These are phyloP conservation scores for Pristis pectinata DNA, from an alignment of 2,797 vertebrate species.

Conservation along the genomic window DNA sequence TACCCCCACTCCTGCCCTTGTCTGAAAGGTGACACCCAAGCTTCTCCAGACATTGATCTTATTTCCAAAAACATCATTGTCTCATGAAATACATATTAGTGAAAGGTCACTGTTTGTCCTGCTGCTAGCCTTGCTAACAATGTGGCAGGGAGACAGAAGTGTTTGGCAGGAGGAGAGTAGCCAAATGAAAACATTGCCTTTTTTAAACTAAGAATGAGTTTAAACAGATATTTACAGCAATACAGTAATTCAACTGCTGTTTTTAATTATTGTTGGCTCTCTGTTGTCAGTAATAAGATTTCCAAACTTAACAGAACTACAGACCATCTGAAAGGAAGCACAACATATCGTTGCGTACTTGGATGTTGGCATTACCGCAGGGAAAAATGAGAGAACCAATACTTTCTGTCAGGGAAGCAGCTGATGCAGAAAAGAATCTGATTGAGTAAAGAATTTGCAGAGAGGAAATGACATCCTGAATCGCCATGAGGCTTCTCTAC, in stretches of 20 bases:
- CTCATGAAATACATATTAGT: not conserved
- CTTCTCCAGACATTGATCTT: not conserved
- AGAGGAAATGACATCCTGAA: conserved; percentile 33
- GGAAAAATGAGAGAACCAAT: not conserved
- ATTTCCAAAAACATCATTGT: not conserved
- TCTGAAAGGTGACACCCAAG: not conserved
- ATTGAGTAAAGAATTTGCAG: conserved; percentile 10
- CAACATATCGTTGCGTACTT: conserved; percentile 8
- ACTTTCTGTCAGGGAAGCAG: not conserved
- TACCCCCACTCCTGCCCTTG: not conserved
- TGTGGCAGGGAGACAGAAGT: not conserved
- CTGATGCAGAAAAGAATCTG: not conserved
- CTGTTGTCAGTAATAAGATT: not conserved
- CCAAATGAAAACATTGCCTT: not conserved
- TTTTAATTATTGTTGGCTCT: not conserved
- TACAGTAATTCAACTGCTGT: too few relatives aligned
- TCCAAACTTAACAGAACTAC: not conserved
- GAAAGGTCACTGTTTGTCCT: not conserved
- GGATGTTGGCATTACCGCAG: not conserved
- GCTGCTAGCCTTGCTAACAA: not conserved
- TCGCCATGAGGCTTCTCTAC: not conserved
- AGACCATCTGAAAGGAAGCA: not conserved
- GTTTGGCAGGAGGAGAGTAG: not conserved
- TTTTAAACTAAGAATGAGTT: not conserved
- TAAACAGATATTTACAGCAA: not conserved